Evolutionary conservation across 2,888 invertebrate genomes (phyloP), one percentile per base, ranked within the genome.

Genomic region (Eledona agricola): DNA sequence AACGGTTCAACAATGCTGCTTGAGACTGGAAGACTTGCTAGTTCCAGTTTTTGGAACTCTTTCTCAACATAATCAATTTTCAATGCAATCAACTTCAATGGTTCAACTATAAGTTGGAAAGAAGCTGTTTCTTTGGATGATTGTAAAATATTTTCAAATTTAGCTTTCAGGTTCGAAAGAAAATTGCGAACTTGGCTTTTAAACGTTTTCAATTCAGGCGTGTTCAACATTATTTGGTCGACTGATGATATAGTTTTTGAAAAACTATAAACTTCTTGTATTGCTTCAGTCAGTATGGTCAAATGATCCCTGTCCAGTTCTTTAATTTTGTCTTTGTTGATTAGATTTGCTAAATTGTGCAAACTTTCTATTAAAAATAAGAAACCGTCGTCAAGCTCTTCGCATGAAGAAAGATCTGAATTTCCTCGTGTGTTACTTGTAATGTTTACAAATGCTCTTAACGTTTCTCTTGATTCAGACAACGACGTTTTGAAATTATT

Each of bases 71-170:
- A 51, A 26, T 56, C 55, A 7, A 64, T 56, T 49, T 61, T 60
- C 29, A 61, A 10, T 15, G 16, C 17, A 3, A 64, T 29, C 11
- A 61, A 35, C 49, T 64, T 63, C 6, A 64, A 10, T 23, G 64
- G 54, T 25, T 64, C 61, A 11, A 50, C 22, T 17, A 60, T 46
- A 23, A 58, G 54, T 45, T 60, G 59, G 7, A 58, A 10, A 34
- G 54, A 20, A 25, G 32, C 25, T 6, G 10, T 25, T 17, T 37
- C 31, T 12, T 3, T 12, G 3, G 47, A 20, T 23, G 25, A 22
- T 6, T 22, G 29, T 15, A 50, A 11, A 17, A 45, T n/a, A 12
- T 11, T 4, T 11, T 45, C 35, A 10, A 23, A n/a, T 47, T 47
- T 26, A 3, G 15, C 13, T 12, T 28, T 47, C 5, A 37, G 11